Conservation (phyloP, 92 coral and sea anemone species). For the Diadumene lineata region DNA sequence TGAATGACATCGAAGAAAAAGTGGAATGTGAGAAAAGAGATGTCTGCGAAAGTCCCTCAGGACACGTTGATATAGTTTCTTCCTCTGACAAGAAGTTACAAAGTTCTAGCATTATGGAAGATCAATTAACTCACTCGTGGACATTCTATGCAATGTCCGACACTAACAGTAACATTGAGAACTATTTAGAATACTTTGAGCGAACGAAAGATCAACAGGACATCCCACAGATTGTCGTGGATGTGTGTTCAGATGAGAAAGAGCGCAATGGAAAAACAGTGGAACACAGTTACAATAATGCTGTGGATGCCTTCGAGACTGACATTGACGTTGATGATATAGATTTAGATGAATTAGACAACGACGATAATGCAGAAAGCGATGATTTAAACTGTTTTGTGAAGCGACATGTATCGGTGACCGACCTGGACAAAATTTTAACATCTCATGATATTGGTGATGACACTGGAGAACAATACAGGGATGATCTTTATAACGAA, state of each 20-base stretch:
- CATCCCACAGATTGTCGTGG: constrained; percentile 56
- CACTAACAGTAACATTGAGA: constrained; percentile 23
- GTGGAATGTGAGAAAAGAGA: not conserved
- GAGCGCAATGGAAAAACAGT: not conserved
- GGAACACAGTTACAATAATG: not conserved
- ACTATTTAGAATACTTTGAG: constrained; percentile 1
- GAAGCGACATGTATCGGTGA: constrained; percentile 81
- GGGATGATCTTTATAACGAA: constrained; percentile 5
- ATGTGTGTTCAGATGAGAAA: constrained; percentile 36
- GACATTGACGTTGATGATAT: constrained; percentile 80
- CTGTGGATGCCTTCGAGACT: constrained; percentile 59
- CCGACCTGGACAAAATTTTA: constrained; percentile 68
- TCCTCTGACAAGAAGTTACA: not conserved
- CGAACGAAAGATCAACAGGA: constrained; percentile 10
- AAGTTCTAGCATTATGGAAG: not conserved
- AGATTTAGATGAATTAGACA: constrained; percentile 58
- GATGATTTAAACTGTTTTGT: constrained; percentile 63
- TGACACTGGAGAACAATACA: constrained; percentile 18
- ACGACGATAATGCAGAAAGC: constrained; percentile 49
- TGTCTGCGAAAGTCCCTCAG: not conserved
- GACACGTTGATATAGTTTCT: not conserved
- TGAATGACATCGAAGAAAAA: not conserved
- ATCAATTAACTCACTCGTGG: constrained; percentile 75
- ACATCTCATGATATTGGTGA: constrained; percentile 17
- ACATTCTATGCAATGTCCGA: constrained; percentile 75